Conservation (phyloP, 2,797 vertebrate genomes). For the Nannoperca obscura region DNA sequence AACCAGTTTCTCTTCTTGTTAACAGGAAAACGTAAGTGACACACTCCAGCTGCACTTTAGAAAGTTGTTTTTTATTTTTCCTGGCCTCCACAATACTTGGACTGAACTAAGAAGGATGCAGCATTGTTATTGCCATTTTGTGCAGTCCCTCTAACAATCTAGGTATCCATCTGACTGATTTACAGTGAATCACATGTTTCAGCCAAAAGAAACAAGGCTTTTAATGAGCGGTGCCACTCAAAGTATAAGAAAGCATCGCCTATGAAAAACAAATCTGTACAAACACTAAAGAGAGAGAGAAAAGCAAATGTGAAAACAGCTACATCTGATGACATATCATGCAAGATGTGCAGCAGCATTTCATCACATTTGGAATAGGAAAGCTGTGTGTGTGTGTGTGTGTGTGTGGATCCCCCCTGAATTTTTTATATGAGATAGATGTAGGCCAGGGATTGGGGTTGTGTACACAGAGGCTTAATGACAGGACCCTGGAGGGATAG, state of each 20-base stretch:
- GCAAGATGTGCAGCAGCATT: slow-evolving; percentile 48
- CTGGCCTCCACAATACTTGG: slow-evolving; percentile 8
- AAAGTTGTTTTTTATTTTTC: slow-evolving; percentile 40
- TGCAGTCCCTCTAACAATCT: slow-evolving; percentile 32
- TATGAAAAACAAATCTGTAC: slow-evolving; percentile 38
- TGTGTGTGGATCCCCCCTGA: slow-evolving; percentile 36
- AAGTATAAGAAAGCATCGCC: slow-evolving; percentile 3
- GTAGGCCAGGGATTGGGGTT: slow-evolving; percentile 71
- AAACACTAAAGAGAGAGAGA: background rate
- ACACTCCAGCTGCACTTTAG: slow-evolving; percentile 19
- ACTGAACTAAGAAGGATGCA: slow-evolving; percentile 11
- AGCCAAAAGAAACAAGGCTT: slow-evolving; percentile 55
- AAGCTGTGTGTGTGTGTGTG: slow-evolving; percentile 44
- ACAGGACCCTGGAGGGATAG: slow-evolving; percentile 70
- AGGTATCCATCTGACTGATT: slow-evolving; percentile 45
- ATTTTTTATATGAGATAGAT: slow-evolving; percentile 61
- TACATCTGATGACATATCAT: slow-evolving; percentile 56
- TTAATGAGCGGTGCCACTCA: slow-evolving; percentile 54
- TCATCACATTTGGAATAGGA: slow-evolving; percentile 61
- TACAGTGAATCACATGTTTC: slow-evolving; percentile 15
- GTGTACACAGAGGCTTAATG: slow-evolving; percentile 74
- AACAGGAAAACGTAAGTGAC: slow-evolving; percentile 35
- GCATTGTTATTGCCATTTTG: background rate
- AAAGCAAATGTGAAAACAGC: slow-evolving; percentile 26
- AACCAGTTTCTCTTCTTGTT: slow-evolving; percentile 35